A percentile compares a stretch with the other conserved stretches of the same genome.
These are phyloP conservation scores for Sepiola atlantica DNA, from an alignment of 2,888 invertebrate genomes.

Conservation along the genomic window DNA sequence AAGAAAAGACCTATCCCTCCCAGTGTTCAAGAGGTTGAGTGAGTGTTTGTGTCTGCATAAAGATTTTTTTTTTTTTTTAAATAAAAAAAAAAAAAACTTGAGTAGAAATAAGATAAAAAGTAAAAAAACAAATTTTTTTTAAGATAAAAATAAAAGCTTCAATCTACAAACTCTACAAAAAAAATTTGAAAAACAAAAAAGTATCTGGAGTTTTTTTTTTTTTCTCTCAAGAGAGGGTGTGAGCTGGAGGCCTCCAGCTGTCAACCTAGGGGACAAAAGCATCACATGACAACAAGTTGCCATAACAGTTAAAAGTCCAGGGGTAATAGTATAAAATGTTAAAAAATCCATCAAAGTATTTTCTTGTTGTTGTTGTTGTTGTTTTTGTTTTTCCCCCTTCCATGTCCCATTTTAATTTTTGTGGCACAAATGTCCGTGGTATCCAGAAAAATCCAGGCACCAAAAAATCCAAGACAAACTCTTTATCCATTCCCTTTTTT, in stretches of 20 bases:
- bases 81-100: slow-evolving; percentile 15
- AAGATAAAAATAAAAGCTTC: neutral
- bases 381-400: neutral
- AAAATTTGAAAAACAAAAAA: neutral
- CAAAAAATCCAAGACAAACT: neutral
- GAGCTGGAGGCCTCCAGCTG: neutral
- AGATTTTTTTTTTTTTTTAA: neutral
- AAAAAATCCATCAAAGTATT: neutral
- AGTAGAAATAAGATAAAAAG: neutral
- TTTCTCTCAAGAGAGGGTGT: neutral
- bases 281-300: slow-evolving; percentile 32
- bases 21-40: neutral
- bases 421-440: slow-evolving; percentile 32
- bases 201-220: neutral
- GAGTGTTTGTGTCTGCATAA: neutral
- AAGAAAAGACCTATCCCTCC: neutral
- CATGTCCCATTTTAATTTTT: neutral
- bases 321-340: neutral
- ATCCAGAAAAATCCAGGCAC: neutral
- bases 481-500: neutral
- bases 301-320: slow-evolving; percentile 32
- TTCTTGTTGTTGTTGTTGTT: too few relatives aligned
- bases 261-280: slow-evolving; percentile 2
- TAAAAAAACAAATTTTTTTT: neutral
- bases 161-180: slow-evolving; percentile 10